Base-by-base conservation (phyloP, 2,113 vertebrate genomes). In the Seriola quinqueradiata region DNA sequence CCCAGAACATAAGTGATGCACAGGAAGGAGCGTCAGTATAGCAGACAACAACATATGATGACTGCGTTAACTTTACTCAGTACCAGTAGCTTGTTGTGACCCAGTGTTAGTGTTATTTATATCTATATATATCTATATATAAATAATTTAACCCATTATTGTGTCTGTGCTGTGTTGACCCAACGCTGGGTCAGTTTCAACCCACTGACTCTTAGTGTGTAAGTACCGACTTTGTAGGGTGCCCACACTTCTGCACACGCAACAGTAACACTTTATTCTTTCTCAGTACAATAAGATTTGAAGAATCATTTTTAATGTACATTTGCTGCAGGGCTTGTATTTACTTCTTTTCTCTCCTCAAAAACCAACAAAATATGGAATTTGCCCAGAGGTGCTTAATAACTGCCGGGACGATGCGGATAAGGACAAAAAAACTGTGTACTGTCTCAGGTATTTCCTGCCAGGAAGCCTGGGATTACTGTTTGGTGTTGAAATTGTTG, bases 361-460 rank as follows among this genome's bases (percentile, higher is more conserved):
- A 38, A 38, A 34, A 36, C 13, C 5, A 54, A 21, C 9, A 28
- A 55, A 70, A 40, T 38, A 42, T 57, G 36, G 52, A 57, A 57
- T 57, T n/a, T 19, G 34, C 69, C 34, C 36, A 3, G 7, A 0
- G 34, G 52, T 11, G 21, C 52, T 57, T n/a, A 61, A 34, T 4
- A 65, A 32, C 40, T 10, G 36, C 8, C 46, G 59, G 36, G 23
- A 63, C 57, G 14, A 32, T 58, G 36, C 0, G 11, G 46, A 70
- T 14, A 16, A 42, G 17, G 38, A 25, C 21, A 65, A 25, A 55
- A 55, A 46, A 65, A 77, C 19, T 19, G 17, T 44, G 57, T 2
- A 19, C 8, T 4, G 68, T 9, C 61, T 48, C 52, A 28, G 61
- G 32, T 48, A 64, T 72, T 79, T 71, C 58, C 38, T 57, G 38